Conservation (phyloP, 2,113 vertebrate genomes). For the Heterochromis multidens region DNA sequence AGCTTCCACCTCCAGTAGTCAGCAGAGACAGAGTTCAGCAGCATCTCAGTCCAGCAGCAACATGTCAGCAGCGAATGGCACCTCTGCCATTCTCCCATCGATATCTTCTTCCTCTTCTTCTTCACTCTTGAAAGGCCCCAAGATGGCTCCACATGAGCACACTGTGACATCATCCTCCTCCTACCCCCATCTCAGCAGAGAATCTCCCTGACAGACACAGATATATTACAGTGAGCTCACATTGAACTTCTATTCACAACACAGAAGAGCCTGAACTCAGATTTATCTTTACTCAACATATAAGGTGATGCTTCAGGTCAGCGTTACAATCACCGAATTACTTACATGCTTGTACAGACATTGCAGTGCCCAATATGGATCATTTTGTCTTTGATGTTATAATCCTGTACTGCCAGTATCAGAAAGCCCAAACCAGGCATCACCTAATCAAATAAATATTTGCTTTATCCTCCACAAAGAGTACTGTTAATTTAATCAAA, state of each 20-base stretch:
- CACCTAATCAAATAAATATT: neutral
- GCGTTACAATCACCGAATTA: neutral
- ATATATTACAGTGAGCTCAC: constrained; percentile 26
- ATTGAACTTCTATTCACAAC: neutral
- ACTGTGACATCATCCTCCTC: constrained; percentile 4
- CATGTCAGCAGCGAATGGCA: neutral
- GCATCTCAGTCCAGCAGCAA: neutral
- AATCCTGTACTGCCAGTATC: neutral
- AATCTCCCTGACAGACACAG: constrained; percentile 24
- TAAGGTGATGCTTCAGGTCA: neutral
- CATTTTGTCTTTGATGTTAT: neutral
- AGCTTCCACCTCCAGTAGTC: constrained; percentile 22
- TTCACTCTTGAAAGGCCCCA: constrained; percentile 5
- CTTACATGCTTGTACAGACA: too few relatives aligned
- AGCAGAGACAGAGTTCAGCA: constrained; percentile 8
- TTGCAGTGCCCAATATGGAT: neutral
- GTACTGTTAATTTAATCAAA: neutral
- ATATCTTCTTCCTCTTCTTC: constrained; percentile 7
- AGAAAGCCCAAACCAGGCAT: neutral
- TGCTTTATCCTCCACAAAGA: neutral
- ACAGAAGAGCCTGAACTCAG: neutral
- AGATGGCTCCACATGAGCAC: constrained; percentile 30
- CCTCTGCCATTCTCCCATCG: neutral
- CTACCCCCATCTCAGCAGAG: constrained; percentile 22
- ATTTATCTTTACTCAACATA: neutral